These are phyloP conservation scores for Pachymerium ferrugineum DNA, from an alignment of 2,888 invertebrate species.

Conservation along the genomic window DNA sequence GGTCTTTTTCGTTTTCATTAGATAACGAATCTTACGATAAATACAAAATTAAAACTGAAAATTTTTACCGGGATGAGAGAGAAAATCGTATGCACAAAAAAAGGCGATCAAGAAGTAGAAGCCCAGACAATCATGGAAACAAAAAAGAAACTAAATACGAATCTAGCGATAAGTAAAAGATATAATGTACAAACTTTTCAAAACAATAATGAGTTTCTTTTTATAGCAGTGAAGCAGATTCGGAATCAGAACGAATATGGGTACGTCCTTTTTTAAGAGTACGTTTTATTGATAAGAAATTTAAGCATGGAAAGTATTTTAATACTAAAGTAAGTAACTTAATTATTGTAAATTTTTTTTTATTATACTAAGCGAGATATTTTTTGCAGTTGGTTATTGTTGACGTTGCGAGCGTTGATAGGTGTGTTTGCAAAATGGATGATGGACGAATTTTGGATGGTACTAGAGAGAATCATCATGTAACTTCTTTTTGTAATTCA, in stretches of 20 bases:
- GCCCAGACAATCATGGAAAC: neutral
- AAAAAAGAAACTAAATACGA: neutral
- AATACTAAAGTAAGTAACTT: conserved; percentile 32
- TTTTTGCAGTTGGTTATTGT: conserved; percentile 36
- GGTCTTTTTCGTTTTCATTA: conserved; percentile 39
- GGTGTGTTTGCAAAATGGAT: conserved; percentile 36
- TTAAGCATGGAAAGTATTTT: conserved; percentile 37
- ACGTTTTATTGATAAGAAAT: conserved; percentile 37
- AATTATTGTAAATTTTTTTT: neutral
- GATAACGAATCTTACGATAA: conserved; percentile 59
- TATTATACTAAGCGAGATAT: neutral
- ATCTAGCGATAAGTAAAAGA: neutral
- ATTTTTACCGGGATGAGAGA: conserved; percentile 41
- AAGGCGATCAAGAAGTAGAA: neutral
- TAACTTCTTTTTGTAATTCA: neutral
- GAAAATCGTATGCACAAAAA: neutral
- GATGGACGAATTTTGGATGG: conserved; percentile 38
- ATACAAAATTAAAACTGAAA: conserved; percentile 54
- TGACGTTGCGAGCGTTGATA: neutral
- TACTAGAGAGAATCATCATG: neutral
- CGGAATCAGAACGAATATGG: conserved; percentile 30
- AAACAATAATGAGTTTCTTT: neutral
- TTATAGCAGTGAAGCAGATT: neutral
- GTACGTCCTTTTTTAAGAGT: conserved; percentile 38
- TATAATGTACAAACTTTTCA: neutral